A percentile compares a stretch with the other conserved stretches of the same genome.
Conservation (phyloP, 1,140 invertebrate species). For the Acromyrmex echinatior region DNA sequence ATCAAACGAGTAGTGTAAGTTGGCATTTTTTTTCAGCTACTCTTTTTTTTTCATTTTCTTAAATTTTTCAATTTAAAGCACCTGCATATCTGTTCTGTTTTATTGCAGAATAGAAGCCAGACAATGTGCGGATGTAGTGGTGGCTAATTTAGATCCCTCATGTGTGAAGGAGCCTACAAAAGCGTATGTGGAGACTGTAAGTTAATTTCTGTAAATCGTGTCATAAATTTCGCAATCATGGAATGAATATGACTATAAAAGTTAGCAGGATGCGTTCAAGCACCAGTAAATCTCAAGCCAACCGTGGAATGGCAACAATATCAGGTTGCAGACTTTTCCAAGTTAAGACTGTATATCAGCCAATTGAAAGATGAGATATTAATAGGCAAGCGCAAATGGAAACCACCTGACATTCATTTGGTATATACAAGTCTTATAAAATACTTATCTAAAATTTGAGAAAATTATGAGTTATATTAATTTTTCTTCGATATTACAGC, state of each 20-base stretch:
- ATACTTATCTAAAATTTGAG: neutral
- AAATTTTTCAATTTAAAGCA: neutral
- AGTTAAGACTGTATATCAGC: slow-evolving; percentile 84
- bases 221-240: slow-evolving; percentile 25
- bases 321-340: slow-evolving; percentile 87
- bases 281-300: slow-evolving; percentile 84
- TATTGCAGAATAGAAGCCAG: slow-evolving; percentile 86
- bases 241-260: slow-evolving; percentile 69
- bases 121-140: slow-evolving; percentile 87
- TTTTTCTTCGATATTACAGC: slow-evolving; percentile 77
- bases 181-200: slow-evolving; percentile 78
- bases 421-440: slow-evolving; percentile 73
- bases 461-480: neutral
- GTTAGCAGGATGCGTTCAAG: slow-evolving; percentile 83
- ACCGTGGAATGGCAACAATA: slow-evolving; percentile 86
- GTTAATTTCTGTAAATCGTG: slow-evolving; percentile 56
- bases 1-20: slow-evolving; percentile 87
- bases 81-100: neutral
- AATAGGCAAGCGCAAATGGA: slow-evolving; percentile 72
- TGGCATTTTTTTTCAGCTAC: neutral
- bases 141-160: slow-evolving; percentile 85
- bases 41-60: slow-evolving; percentile 6
- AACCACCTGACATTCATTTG: slow-evolving; percentile 63
- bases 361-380: slow-evolving; percentile 77
- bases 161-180: slow-evolving; percentile 83